Evolutionary conservation across 2,888 invertebrate genomes (phyloP), one percentile per base, ranked within the genome.

Genomic region (Tinea semifulvella): DNA sequence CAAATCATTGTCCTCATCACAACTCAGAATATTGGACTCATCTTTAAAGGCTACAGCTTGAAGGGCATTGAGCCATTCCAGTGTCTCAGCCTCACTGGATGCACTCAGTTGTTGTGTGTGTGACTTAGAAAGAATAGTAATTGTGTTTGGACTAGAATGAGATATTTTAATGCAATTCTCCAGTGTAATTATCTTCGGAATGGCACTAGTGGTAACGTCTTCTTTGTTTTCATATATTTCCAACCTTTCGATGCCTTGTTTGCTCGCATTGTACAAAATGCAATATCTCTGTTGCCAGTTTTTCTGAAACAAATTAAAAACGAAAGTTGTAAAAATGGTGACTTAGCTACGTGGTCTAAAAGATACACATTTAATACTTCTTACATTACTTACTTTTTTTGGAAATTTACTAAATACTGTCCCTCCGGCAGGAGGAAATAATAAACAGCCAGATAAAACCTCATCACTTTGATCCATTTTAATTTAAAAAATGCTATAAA

Each of bases 151-250:
- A 84, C 75, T 61, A 84, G 82, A 63, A 65, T 87, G 85, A 50
- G 87, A 85, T 58, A 94, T 92, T 84, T 94, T 94, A 31, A 94
- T 88, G 65, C 94, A 94, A 63, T 93, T 91, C 74, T 93, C 92
- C 44, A 94, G 82, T 1, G 93, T 91, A 49, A 94, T 88, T 48
- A 94, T 92, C 63, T 88, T 87, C 22, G 89, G 86, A 56, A 88
- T 83, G 53, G 84, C 86, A 54, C 77, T 74, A 49, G 82, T 62
- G 48, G 83, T 70, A 14, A 83, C 83, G 60, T 92, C 91, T 52
- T 91, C 91, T 66, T 89, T 88, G 57, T 83, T 87, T 55, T 94
- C 94, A 65, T 90, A 93, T 52, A 94, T 88, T 83, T 94, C 94
- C 46, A 94, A 79, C 36, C 94, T 83, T 62, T 92, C 90, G 52